Evolutionary conservation across 1,140 invertebrate genomes (phyloP).

Genomic region (Lerema accius): DNA sequence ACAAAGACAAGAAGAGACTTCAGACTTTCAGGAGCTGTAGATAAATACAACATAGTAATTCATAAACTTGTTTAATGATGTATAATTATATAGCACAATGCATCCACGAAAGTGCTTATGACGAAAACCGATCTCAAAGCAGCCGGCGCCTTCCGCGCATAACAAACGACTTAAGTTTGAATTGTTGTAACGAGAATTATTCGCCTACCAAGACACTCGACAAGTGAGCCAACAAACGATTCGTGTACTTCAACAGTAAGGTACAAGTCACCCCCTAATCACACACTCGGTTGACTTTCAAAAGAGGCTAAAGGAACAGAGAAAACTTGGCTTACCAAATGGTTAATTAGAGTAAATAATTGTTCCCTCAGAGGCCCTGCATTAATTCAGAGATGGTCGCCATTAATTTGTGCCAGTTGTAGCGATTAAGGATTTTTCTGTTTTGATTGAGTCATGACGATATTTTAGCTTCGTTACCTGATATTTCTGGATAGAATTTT

Average conservation of each 20-base stretch:
- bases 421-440: slow-evolving; percentile 35
- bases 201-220: slow-evolving; percentile 23
- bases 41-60: no score
- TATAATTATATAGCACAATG: no score
- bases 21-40: no score
- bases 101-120: not conserved
- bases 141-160: slow-evolving; percentile 1
- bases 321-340: slow-evolving; percentile 48
- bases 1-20: no score
- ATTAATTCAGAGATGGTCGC: slow-evolving; percentile 46
- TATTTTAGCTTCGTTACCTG: no score
- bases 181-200: slow-evolving; percentile 35
- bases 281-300: slow-evolving; percentile 63
- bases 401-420: slow-evolving; percentile 46
- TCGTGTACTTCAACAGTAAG: slow-evolving; percentile 42
- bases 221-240: slow-evolving; percentile 46
- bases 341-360: slow-evolving; percentile 72
- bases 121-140: slow-evolving; percentile 17
- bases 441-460: slow-evolving; percentile 24
- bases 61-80: no score
- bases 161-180: slow-evolving; percentile 31
- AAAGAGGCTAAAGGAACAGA: slow-evolving; percentile 48
- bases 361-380: slow-evolving; percentile 46
- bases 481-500: no score
- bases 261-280: slow-evolving; percentile 60